Evolutionary conservation across 2,888 invertebrate species (phyloP).

Genomic region (Calliphora vomitoria): DNA sequence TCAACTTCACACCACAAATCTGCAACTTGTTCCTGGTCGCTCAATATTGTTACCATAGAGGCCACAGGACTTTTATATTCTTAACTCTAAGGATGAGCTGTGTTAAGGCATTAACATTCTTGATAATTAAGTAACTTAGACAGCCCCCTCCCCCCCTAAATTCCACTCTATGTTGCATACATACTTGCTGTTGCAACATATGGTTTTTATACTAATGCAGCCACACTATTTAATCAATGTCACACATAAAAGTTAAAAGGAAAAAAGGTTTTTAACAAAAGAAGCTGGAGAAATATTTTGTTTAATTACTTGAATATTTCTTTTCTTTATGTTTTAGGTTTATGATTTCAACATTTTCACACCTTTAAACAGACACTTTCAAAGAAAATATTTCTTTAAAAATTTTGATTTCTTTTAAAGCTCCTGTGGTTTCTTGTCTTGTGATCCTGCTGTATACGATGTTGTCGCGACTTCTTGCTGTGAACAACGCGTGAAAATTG

Average conservation of each 20-base stretch:
- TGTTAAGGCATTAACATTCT: conserved; percentile 66
- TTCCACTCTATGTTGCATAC: background rate
- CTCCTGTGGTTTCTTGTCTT: conserved; percentile 59
- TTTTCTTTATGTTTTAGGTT: background rate
- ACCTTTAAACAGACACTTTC: conserved; percentile 43
- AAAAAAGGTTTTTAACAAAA: background rate
- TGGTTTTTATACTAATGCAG: conserved; percentile 21
- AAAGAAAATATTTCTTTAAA: background rate
- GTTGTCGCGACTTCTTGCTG: conserved; percentile 74
- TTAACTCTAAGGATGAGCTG: conserved; percentile 26
- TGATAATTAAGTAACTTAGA: conserved; percentile 68
- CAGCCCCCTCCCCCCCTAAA: background rate
- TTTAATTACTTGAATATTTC: conserved; percentile 44
- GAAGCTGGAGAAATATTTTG: background rate
- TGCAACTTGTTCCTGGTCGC: no score
- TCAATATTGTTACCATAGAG: no score
- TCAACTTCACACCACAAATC: conserved; percentile 66
- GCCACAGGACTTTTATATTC: no score
- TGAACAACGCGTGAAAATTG: conserved; percentile 77
- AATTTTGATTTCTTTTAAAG: background rate
- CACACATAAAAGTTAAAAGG: conserved; percentile 11
- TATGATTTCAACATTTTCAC: conserved; percentile 45
- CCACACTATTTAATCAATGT: conserved; percentile 67
- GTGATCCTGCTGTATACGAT: conserved; percentile 1
- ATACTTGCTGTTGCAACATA: conserved; percentile 30